Evolutionary conservation across 2,113 vertebrate genomes (phyloP).

Genomic region (Ptilonorhynchus violaceus): DNA sequence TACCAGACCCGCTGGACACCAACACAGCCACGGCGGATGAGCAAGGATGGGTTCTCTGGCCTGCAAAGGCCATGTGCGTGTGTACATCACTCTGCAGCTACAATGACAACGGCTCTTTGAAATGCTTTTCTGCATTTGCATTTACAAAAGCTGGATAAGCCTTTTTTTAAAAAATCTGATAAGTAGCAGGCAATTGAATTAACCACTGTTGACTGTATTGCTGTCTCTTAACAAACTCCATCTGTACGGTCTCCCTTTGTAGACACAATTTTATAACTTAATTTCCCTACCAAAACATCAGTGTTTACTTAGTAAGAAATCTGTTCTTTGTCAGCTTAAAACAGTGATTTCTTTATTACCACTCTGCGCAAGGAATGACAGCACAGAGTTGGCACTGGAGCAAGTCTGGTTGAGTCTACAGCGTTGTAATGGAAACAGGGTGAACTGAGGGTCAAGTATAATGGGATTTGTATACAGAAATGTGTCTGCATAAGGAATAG

Average conservation of each 20-base stretch:
- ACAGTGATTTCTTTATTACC: constrained; percentile 90
- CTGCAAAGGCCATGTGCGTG: fast-evolving
- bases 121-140: constrained; percentile 46
- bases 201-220: constrained; percentile 56
- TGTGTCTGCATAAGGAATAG: constrained; percentile 54
- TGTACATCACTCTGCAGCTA: neutral
- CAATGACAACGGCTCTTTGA: neutral
- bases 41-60: fast-evolving
- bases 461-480: constrained; percentile 53
- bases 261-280: constrained; percentile 75
- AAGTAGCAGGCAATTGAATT: constrained; percentile 45
- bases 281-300: constrained; percentile 77
- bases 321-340: constrained; percentile 89
- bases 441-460: constrained; percentile 60
- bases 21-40: fast-evolving
- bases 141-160: constrained; percentile 55
- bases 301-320: constrained; percentile 82
- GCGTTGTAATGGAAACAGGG: constrained; percentile 81
- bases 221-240: constrained; percentile 68
- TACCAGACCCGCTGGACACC: fast-evolving
- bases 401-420: constrained; percentile 77
- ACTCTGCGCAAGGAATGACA: constrained; percentile 71
- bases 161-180: constrained; percentile 15
- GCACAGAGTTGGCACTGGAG: constrained; percentile 78
- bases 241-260: constrained; percentile 70